Percentiles rank a stretch among this genome's conserved stretches.
These are phyloP conservation scores for Heliconius himera DNA, from an alignment of 1,140 invertebrate genomes.

Conservation along the genomic window DNA sequence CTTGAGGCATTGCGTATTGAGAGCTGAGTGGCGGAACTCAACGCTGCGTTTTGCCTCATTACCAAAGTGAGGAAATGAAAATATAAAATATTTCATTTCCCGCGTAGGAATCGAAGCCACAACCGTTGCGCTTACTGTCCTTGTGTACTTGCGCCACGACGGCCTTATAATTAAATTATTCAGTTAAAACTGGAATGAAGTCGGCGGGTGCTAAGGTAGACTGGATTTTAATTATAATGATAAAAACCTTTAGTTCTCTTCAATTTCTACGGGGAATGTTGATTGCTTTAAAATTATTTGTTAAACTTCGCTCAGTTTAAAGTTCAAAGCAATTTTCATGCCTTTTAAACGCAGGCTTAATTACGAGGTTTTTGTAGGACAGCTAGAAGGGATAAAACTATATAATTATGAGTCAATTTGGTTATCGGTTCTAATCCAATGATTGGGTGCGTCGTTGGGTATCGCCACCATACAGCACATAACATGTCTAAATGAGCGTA, in stretches of 20 bases:
- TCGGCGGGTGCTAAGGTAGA: not conserved
- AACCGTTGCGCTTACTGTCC: no score
- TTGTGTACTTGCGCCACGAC: no score
- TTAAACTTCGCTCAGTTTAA: not conserved
- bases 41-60: no score
- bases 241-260: not conserved
- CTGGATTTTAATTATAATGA: not conserved
- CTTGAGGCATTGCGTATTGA: no score
- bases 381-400: not conserved
- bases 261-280: conserved; percentile 2
- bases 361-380: not conserved
- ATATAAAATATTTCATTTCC: no score
- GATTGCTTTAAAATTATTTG: not conserved
- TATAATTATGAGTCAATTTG: not conserved
- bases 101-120: no score
- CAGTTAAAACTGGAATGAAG: not conserved
- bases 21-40: no score
- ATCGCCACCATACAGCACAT: not conserved
- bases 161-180: not conserved
- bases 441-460: not conserved
- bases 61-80: no score
- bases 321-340: conserved; percentile 6
- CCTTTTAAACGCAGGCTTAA: not conserved
- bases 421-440: not conserved
- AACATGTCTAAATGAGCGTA: not conserved